These are phyloP conservation scores for Aphodius granarius DNA, from an alignment of 2,888 invertebrate genomes.

Conservation along the genomic window DNA sequence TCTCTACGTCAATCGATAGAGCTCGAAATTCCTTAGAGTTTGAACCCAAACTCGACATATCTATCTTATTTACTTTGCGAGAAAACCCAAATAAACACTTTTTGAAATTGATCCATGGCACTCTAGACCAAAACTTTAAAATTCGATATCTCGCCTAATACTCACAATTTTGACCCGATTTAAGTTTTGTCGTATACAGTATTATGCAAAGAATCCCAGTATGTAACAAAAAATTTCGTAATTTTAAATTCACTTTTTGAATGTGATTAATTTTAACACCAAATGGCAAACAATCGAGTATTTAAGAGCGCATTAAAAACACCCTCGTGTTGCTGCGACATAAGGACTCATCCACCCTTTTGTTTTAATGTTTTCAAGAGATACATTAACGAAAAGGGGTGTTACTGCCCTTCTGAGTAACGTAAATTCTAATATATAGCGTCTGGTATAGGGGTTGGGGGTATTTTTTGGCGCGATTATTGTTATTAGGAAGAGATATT, in stretches of 20 bases:
- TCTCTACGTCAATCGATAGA: neutral
- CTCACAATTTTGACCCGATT: neutral
- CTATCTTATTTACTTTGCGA: neutral
- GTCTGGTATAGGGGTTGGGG: constrained; percentile 32
- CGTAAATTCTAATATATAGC: constrained; percentile 51
- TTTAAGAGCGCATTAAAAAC: neutral
- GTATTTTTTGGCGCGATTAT: constrained; percentile 24
- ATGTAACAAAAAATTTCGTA: neutral
- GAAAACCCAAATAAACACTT: neutral
- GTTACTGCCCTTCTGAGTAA: constrained; percentile 49
- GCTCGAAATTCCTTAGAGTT: neutral
- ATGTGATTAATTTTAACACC: too few species aligned
- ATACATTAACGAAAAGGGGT: constrained; percentile 46
- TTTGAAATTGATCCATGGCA: neutral
- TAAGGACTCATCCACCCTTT: constrained; percentile 36
- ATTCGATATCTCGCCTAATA: neutral
- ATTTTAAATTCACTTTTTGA: too few species aligned
- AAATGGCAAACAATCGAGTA: neutral
- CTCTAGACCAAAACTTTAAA: neutral
- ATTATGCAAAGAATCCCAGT: neutral
- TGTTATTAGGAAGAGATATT: constrained; percentile 22
- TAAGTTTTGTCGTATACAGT: neutral
- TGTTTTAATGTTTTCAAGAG: constrained; percentile 48
- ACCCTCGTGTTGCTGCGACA: neutral
- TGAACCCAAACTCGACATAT: neutral